Base-by-base conservation (phyloP, 2,797 vertebrate genomes). In the Hoplostethus atlanticus region DNA sequence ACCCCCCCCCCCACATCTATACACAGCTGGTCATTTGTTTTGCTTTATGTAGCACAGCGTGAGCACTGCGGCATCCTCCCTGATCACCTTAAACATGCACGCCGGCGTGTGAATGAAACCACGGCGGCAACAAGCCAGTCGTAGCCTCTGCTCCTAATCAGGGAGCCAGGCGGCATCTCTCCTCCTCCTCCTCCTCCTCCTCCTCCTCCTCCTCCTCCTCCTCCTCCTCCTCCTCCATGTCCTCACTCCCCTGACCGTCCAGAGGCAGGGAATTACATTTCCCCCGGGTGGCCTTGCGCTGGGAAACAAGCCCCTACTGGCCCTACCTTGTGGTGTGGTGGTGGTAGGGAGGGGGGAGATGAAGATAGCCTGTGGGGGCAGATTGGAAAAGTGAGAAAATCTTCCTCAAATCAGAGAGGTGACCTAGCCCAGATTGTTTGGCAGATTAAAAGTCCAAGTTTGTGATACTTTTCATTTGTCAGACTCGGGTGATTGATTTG, bases 381-480 rank as follows among this genome's bases (percentile, higher is more conserved):
- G 88, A 92, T 91, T 91, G 88, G 87, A 90, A 92, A 91, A 87
- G 84, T 76, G 82, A 84, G 85, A 86, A 89, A 89, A 89, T 87
- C 87, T 81, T 85, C 86, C 85, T 85, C 81, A 84, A 89, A 91
- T 88, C 85, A 80, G 88, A 83, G 87, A 80, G 87, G 89, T 91
- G 91, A 92, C 92, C 91, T 76, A 71, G 84, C 84, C 77, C 77
- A 73, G 89, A 92, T 92, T 93, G 93, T 91, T 89, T 84, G 87
- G 85, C 85, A 90, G 93, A 94, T 93, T 94, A 93, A 92, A 94
- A 94, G 93, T 94, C 93, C 60, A 73, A 89, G 83, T 92, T 93
- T 93, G 91, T 94, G 91, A 91, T 91, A 79, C 87, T 85, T 92
- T 93, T 94, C 92, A 94, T 94, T 92, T 84, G 90, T 94, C 93